A percentile compares a stretch with the other conserved stretches of the same genome.
phyloP scores from a whole-genome alignment of 2,888 invertebrate genomes.

The Nemurella pictetii region DNA sequence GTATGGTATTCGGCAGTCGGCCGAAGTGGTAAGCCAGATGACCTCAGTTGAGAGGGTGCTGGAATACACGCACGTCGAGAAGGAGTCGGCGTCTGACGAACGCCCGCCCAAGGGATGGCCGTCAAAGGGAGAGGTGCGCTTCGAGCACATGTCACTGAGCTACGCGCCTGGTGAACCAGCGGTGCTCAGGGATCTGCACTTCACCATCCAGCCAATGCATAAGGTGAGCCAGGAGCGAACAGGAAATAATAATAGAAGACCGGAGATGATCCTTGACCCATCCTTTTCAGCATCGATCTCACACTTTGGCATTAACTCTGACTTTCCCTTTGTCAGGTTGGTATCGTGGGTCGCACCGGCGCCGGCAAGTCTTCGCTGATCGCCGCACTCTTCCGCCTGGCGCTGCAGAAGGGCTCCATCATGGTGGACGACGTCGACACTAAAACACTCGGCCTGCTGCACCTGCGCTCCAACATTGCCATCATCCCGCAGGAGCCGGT shows the following conservation, averaged over 20 bases:
- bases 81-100: constrained; percentile 58
- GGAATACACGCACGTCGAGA: constrained; percentile 74
- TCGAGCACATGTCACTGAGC: constrained; percentile 64
- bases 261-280: background rate
- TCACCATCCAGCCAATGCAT: constrained; percentile 68
- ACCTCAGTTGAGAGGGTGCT: constrained; percentile 80
- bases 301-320: background rate
- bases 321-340: constrained; percentile 52
- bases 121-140: constrained; percentile 62
- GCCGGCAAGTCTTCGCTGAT: constrained; percentile 82
- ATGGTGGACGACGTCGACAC: constrained; percentile 79
- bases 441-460: constrained; percentile 69
- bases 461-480: constrained; percentile 74
- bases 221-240: constrained; percentile 57
- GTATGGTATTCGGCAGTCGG: constrained; percentile 76
- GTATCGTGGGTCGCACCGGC: constrained; percentile 82
- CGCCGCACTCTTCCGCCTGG: constrained; percentile 78
- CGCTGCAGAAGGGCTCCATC: constrained; percentile 73
- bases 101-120: constrained; percentile 62
- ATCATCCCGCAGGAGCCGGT: constrained; percentile 87
- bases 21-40: constrained; percentile 78
- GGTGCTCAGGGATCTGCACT: constrained; percentile 72
- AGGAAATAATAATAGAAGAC: too few relatives aligned
- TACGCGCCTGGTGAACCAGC: constrained; percentile 66
- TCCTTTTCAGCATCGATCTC: too few relatives aligned